Base-by-base conservation (phyloP, 2,888 invertebrate genomes). In the Xanthorhoe designata region DNA sequence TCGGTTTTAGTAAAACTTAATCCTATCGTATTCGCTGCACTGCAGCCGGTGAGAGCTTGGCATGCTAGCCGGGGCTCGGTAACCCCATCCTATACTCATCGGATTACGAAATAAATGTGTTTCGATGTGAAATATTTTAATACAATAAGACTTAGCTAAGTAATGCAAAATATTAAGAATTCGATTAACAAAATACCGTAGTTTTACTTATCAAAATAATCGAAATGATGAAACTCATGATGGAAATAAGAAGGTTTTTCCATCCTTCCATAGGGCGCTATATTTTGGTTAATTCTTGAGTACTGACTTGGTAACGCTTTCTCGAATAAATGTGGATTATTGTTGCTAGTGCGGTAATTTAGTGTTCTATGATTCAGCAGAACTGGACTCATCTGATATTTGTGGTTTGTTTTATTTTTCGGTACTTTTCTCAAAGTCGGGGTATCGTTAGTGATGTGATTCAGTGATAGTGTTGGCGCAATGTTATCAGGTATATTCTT, bases 161-260 rank as follows among this genome's bases (percentile, higher is more conserved):
- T 32, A 24, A 38, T 35, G 38, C 24, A 49, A 55, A 49, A 50
- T 18, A 19, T 17, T 4, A 38, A 10, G 1, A 10, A 38, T 38
- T 13, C 13, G 13, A 9, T 9, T 35, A 38, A 38, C 13, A 42
- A 42, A 42, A 13, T 42, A n/a, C 5, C 24, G 8, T 61, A 38
- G 35, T 18, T 64, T 61, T 55, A 67, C 75, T 75, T 78, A 66
- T 82, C 76, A 67, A 87, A 80, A 70, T 80, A 85, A 75, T 87
- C 81, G 73, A 84, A 85, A 69, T 82, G 78, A 67, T 85, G 82
- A 58, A 81, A 69, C 71, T 84, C 82, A 53, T 82, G 85, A 68
- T 86, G 84, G 69, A 87, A 88, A 69, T 85, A 88, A 9, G 88
- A 86, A 8, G 83, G 81, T 7, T 74, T 66, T 7, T 32, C 35